Percentiles rank a stretch among this genome's conserved stretches.
Conservation (phyloP, 2,113 vertebrate species). For the Sula dactylatra region DNA sequence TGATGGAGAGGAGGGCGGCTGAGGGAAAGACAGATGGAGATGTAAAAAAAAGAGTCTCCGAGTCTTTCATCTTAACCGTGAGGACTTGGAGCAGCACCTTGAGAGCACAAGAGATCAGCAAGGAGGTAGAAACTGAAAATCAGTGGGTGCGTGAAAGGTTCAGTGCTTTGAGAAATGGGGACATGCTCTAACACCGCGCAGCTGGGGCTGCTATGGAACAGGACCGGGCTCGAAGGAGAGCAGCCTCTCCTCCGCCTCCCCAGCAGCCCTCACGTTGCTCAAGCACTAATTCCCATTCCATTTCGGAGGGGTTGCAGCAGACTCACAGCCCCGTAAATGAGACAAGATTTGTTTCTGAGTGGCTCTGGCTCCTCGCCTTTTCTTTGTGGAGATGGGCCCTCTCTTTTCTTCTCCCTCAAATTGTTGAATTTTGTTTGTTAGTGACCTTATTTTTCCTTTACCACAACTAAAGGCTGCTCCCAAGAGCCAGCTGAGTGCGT, state of each 20-base stretch:
- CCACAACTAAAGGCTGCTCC: constrained; percentile 18
- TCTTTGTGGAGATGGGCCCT: background rate
- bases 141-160: background rate
- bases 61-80: background rate
- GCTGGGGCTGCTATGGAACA: background rate
- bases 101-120: background rate
- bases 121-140: background rate
- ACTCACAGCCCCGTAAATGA: background rate
- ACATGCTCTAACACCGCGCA: rapidly evolving
- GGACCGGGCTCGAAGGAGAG: rapidly evolving
- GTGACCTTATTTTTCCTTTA: background rate
- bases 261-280: rapidly evolving
- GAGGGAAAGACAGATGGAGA: background rate
- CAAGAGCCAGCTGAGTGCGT: constrained; percentile 44
- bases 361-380: background rate
- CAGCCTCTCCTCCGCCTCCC: background rate
- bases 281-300: background rate
- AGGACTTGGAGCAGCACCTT: background rate
- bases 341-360: background rate
- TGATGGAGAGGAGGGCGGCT: background rate
- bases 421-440: background rate
- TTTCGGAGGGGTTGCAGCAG: background rate
- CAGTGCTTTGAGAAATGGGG: background rate
- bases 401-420: background rate
- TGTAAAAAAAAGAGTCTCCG: background rate